Conservation (phyloP, 1,140 invertebrate species). For the Episyrphus balteatus region DNA sequence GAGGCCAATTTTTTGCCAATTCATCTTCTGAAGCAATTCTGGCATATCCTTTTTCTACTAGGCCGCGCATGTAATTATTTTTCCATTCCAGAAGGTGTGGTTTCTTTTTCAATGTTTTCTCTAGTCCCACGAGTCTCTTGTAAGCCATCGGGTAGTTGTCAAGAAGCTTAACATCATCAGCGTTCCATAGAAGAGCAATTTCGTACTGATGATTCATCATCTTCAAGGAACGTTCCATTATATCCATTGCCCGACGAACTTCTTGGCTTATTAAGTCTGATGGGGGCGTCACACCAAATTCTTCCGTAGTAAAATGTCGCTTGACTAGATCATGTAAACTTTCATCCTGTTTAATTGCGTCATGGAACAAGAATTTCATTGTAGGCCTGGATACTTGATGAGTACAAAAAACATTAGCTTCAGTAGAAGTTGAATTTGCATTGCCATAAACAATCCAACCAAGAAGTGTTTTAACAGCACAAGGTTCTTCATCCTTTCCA, state of each 20-base stretch:
- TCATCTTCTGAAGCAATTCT: background rate
- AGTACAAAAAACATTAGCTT: no score
- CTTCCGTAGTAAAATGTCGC: background rate
- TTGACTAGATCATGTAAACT: background rate
- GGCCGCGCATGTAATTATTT: no score
- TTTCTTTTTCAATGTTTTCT: slow-evolving; percentile 6
- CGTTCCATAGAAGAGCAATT: slow-evolving; percentile 10
- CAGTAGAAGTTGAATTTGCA: background rate
- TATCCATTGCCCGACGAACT: background rate
- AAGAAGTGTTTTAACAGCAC: background rate
- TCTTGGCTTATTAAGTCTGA: background rate
- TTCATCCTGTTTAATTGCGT: no score
- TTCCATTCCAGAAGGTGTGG: slow-evolving; percentile 10
- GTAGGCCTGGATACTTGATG: no score
- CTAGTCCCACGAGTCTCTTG: slow-evolving; percentile 1
- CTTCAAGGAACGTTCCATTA: slow-evolving; percentile 2
- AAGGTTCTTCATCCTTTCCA: no score
- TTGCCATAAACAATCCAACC: background rate
- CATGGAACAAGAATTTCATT: no score
- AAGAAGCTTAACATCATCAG: slow-evolving; percentile 1
- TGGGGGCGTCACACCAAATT: background rate
- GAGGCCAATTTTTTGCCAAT: background rate
- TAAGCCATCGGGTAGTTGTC: slow-evolving; percentile 2
- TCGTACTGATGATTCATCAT: slow-evolving; percentile 5
- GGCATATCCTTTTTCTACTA: slow-evolving; percentile 11